Evolutionary conservation across 2,888 invertebrate genomes (phyloP), one percentile per base, ranked within the genome.

Genomic region (Laspeyria flexula): DNA sequence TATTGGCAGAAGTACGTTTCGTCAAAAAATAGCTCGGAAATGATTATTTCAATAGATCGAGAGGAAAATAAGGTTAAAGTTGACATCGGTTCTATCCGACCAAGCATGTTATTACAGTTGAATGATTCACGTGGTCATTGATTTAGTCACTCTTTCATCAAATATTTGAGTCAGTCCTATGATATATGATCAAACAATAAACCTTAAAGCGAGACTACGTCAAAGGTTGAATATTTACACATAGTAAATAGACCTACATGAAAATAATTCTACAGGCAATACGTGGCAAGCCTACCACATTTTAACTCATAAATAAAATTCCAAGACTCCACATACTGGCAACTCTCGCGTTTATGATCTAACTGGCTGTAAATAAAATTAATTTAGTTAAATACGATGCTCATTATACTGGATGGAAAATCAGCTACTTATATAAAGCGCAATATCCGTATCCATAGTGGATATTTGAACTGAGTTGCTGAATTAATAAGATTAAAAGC

Each of bases 31-130:
- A 43, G 34, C 18, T 50, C 65, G 70, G 66, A 66, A 69, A 65
- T 59, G 27, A 69, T 69, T 66, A 66, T 69, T 61, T 65, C 62
- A 69, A 42, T 53, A 61, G 59, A 49, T 39, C 51, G 49, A 58
- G 62, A 48, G 44, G 59, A 52, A 57, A 65, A 65, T 60, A 51
- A 40, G 43, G 61, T 54, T 58, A 48, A 43, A 48, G 45, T 69
- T 69, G 58, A 39, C 54, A 54, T 58, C 52, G 50, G 49, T 57
- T 37, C 41, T 9, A 30, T 6, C 37, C 46, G 30, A 18, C 61
- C 53, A 61, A 54, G 62, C 70, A 58, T 48, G 51, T 52, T 48
- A 58, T 61, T 65, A 65, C 62, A 65, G 35, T 55, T 53, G 37
- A 29, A 41, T 40, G 58, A 40, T 52, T 65, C 48, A 58, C 21